These are phyloP conservation scores for Zaprionus nigranus DNA, from an alignment of 1,140 invertebrate species.

Conservation along the genomic window DNA sequence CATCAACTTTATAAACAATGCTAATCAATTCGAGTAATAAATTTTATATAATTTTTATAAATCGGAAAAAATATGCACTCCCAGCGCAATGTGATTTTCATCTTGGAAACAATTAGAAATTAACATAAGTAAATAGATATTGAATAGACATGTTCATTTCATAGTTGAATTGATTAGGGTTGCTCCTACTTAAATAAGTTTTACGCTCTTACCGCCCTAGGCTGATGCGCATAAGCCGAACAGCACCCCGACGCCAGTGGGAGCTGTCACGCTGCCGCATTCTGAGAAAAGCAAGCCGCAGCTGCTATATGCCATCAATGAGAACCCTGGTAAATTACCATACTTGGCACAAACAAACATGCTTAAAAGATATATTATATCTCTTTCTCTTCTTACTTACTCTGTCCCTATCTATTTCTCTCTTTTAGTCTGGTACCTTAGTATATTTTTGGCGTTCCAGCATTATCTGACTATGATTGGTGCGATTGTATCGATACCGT, in stretches of 20 bases:
- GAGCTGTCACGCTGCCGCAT: slow-evolving; percentile 4
- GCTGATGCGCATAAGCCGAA: slow-evolving; percentile 19
- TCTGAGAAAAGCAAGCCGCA: slow-evolving; percentile 62
- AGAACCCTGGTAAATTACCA: slow-evolving; percentile 86
- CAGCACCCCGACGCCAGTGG: slow-evolving; percentile 21
- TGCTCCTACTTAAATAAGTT: slow-evolving; percentile 22
- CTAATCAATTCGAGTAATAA: slow-evolving; percentile 60
- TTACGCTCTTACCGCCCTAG: slow-evolving; percentile 27
- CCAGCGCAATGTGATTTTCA: background rate
- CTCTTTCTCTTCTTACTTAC: background rate
- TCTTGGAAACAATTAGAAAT: slow-evolving; percentile 33
- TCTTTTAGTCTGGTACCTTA: slow-evolving; percentile 88
- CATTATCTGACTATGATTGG: slow-evolving; percentile 96
- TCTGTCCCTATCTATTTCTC: background rate
- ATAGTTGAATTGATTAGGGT: slow-evolving; percentile 17
- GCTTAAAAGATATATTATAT: background rate
- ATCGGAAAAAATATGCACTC: slow-evolving; percentile 46
- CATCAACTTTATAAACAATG: slow-evolving; percentile 46
- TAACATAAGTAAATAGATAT: slow-evolving; percentile 64
- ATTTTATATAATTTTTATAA: slow-evolving; percentile 43
- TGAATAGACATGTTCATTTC: slow-evolving; percentile 24
- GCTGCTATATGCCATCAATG: slow-evolving; percentile 90
- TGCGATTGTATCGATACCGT: slow-evolving; percentile 93
- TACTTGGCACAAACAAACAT: background rate
- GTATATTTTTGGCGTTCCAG: slow-evolving; percentile 92